phyloP scores from a whole-genome alignment of 1,140 invertebrate genomes.

The Thereuonema tuberculata region DNA sequence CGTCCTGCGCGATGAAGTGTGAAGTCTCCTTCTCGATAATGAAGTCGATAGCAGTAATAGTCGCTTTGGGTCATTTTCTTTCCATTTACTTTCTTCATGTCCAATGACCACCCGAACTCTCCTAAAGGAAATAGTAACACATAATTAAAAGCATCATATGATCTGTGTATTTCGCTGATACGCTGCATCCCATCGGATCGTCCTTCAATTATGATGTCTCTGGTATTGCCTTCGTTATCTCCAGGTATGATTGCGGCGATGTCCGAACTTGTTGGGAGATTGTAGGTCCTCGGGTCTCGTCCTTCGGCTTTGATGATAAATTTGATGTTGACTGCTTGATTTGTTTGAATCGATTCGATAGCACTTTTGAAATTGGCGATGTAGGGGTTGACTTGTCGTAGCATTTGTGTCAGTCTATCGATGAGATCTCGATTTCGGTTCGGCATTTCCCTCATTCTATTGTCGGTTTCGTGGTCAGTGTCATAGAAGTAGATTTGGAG shows the following conservation, averaged over 20 bases:
- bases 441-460: too few species aligned
- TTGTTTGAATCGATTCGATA: too few species aligned
- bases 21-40: neutral
- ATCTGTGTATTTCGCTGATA: constrained; percentile 31
- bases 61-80: neutral
- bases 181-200: constrained; percentile 18
- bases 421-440: too few species aligned
- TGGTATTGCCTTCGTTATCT: too few species aligned
- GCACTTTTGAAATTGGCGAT: neutral
- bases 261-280: too few species aligned
- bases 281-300: too few species aligned
- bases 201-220: constrained; percentile 28
- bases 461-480: neutral
- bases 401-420: too few species aligned
- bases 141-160: constrained; percentile 37
- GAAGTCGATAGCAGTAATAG: constrained; percentile 6
- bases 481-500: neutral
- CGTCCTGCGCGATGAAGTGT: too few species aligned
- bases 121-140: constrained; percentile 35
- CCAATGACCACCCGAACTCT: constrained; percentile 26
- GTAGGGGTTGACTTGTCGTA: too few species aligned
- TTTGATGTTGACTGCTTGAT: too few species aligned
- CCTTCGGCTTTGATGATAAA: too few species aligned
- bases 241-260: too few species aligned
- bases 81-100: neutral